Evolutionary conservation across 2,113 vertebrate species (phyloP), one percentile per base, ranked within the genome.

Genomic region (Rallus limicola): DNA sequence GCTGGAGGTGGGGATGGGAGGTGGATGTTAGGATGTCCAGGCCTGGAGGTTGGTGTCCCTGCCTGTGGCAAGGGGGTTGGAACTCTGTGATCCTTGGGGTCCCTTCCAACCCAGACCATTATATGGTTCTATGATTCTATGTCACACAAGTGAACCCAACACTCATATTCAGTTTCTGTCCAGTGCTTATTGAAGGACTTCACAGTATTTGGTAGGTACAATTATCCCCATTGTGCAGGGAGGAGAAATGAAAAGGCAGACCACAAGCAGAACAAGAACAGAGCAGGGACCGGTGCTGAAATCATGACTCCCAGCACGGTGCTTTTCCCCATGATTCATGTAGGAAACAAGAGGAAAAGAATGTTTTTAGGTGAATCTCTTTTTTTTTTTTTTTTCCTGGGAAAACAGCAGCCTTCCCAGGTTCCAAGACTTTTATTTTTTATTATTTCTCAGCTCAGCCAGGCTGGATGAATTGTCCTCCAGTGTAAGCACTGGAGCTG

Each of bases 301-400:
- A 56, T 59, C 67, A 26, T 1, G 0, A 25, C 40, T 74, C 55
- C 68, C 81, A 62, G 31, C 40, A 75, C 0, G 0, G 48, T 28
- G 71, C 40, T 64, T 46, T 83, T 85, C 50, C 76, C n/a, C 13
- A 13, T 28, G 38, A 65, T 40, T 64, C 14, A 5, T 19, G 10
- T 36, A 70, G 67, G 29, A 74, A 93, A 70, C 40, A 42, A 23
- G 36, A 71, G 13, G 12, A 69, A 7, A 33, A 52, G 63, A 72
- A 86, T 13, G 25, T 18, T 69, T 92, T 56, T 16, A 19, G 33
- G 9, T 13, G 62, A 59, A 52, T 36, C 5, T n/a, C 48, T 55
- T 26, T 21, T 48, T 48, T 44, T 36, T 36, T 44, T 44, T 44
- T 44, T 42, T 77, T 82, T 86, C 9, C 23, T 53, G 46, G 10